Conservation (phyloP, 2,113 vertebrate genomes). For the Halichoerus grypus region DNA sequence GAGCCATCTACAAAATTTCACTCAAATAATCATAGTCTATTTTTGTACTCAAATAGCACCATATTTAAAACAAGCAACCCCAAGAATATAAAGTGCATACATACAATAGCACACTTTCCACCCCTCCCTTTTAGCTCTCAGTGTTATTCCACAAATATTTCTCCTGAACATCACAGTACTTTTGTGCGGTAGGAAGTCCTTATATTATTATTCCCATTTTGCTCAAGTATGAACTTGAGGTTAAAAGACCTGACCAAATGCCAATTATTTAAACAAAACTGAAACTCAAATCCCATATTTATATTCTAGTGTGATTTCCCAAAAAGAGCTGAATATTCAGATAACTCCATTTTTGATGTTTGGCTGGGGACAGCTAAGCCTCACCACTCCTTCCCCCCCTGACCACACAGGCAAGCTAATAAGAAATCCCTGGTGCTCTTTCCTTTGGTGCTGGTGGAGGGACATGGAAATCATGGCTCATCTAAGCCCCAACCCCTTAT, state of each 20-base stretch:
- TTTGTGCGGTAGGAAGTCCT: background rate
- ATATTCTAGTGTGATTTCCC: background rate
- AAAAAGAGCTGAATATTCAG: background rate
- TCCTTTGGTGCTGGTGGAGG: background rate
- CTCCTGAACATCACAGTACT: background rate
- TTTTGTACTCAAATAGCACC: background rate
- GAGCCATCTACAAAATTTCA: background rate
- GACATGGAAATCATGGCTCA: background rate
- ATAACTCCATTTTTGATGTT: background rate
- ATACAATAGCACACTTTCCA: background rate
- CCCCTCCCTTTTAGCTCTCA: background rate
- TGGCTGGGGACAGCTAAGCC: background rate
- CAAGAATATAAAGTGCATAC: background rate
- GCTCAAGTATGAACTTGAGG: background rate
- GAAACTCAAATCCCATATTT: background rate
- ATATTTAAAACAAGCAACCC: background rate
- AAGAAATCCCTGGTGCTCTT: accelerated
- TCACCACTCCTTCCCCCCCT: background rate
- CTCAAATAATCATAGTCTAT: background rate
- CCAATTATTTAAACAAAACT: background rate
- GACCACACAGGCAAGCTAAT: accelerated
- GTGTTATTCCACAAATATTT: background rate
- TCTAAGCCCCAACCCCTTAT: accelerated
- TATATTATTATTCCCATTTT: background rate
- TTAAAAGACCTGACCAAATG: background rate